phyloP scores from a whole-genome alignment of 1,140 invertebrate species.

The Pomacea maculata region DNA sequence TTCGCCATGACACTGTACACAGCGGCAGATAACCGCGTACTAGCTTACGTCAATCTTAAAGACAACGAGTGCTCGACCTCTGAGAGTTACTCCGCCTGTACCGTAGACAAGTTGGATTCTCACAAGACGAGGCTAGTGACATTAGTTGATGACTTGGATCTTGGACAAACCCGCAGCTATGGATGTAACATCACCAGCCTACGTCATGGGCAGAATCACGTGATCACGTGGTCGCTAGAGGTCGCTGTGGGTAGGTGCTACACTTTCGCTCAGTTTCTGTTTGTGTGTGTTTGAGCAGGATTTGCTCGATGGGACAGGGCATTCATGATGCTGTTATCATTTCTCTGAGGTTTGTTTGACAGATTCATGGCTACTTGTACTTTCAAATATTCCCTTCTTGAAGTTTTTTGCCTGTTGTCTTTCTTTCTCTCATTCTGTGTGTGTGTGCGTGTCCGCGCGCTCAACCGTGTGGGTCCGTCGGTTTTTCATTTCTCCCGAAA shows the following conservation, averaged over 20 bases:
- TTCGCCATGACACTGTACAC: background rate
- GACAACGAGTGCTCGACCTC: constrained; percentile 5
- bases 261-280: too few species aligned
- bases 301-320: too few species aligned
- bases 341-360: too few species aligned
- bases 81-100: constrained; percentile 1
- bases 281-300: too few species aligned
- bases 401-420: too few species aligned
- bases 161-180: background rate
- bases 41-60: background rate
- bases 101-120: background rate
- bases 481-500: too few species aligned
- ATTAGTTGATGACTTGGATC: background rate
- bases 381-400: too few species aligned
- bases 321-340: too few species aligned
- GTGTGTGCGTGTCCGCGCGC: too few species aligned
- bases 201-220: background rate
- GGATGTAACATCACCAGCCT: constrained; percentile 4
- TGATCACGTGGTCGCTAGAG: background rate
- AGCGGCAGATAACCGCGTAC: background rate
- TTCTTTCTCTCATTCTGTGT: too few species aligned
- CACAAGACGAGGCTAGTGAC: background rate
- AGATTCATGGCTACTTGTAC: too few species aligned
- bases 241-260: background rate
- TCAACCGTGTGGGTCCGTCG: too few species aligned